Evolutionary conservation across 2,113 vertebrate genomes (phyloP), one percentile per base, ranked within the genome.

Genomic region (Cyanoramphus novaezelandiae): DNA sequence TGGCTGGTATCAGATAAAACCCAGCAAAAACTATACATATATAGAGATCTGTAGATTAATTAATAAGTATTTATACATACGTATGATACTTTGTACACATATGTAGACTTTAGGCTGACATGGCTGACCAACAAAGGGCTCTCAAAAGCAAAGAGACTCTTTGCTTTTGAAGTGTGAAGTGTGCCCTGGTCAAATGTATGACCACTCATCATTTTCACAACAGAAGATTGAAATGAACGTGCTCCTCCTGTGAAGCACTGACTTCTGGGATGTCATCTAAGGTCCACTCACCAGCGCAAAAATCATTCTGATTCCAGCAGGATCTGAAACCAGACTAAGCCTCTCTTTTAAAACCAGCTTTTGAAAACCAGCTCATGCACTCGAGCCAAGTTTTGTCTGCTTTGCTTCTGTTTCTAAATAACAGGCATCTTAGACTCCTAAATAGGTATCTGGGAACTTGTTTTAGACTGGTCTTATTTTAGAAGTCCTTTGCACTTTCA

Each of bases 1-100:
- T 92, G 95, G 85, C 60, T 86, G 71, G 62, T 67, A 88, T 52
- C 46, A 78, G 39, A 92, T 24, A 93, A 91, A 95, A 95, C 64
- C 33, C 55, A 95, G 37, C 29, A 69, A 81, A 91, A 95, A 93
- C 71, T 74, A 83, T 33, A 67, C 35, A 37, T 10, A 20, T 25
- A 10, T 6, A 35, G 20, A 80, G 5, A 19, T 13, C 10, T 18
- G 25, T 4, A 43, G 20, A 82, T 44, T 72, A 21, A 77, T 29
- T 11, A 6, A n/a, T 35, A 29, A 0, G 0, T 39, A 85, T 91
- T n/a, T 52, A 35, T 44, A 21, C 10, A 67, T 18, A 46, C 1
- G 19, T 47, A 24, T 11, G 10, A 27, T 9, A 31, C 2, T 41
- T 67, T 1, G 2, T n/a, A 37, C 8, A 8, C 4, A 67, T 15